Evolutionary conservation across 2,888 invertebrate species (phyloP), one percentile per base, ranked within the genome.

Genomic region (Tachina fera): DNA sequence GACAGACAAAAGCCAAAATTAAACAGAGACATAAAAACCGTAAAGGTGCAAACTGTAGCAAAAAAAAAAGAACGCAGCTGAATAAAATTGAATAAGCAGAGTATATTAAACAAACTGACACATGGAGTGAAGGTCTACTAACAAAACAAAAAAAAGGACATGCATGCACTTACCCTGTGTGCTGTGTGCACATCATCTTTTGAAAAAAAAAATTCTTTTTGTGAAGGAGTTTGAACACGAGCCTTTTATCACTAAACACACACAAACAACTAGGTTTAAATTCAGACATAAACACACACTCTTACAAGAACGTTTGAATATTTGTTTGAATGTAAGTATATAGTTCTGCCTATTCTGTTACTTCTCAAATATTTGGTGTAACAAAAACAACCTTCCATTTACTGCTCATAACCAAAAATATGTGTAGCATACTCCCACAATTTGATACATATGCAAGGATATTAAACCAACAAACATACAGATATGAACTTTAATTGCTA

Each of bases 41-140:
- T 85, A 85, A 85, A 85, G 85, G 82, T 85, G 85, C 77, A 81
- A 85, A 85, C 68, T 78, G 68, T 53, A 82, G 58, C 74, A 75
- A 56, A 67, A 31, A 13, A 68, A 41, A 47, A 13, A 68, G 41
- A 31, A 47, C 31, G 79, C 85, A 85, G 78, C 78, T 85, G 82
- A 70, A 78, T 72, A 41, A 39, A 81, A 58, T 58, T 68, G 49
- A 75, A 78, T 78, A 65, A 58, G 75, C 45, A 56, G 58, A 53
- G 53, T 39, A 53, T 53, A 63, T 53, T 56, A 71, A 79, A 75
- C 61, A 47, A 81, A 83, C 60, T 53, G 71, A 65, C 77, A 83
- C 76, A 77, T 63, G 60, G 56, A 39, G 47, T 78, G 58, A 56
- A 49, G 16, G 60, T 78, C 45, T 56, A 60, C 56, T 16, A 39